Evolutionary conservation across 1,140 invertebrate genomes (phyloP).

Genomic region (Danaus plexippus): DNA sequence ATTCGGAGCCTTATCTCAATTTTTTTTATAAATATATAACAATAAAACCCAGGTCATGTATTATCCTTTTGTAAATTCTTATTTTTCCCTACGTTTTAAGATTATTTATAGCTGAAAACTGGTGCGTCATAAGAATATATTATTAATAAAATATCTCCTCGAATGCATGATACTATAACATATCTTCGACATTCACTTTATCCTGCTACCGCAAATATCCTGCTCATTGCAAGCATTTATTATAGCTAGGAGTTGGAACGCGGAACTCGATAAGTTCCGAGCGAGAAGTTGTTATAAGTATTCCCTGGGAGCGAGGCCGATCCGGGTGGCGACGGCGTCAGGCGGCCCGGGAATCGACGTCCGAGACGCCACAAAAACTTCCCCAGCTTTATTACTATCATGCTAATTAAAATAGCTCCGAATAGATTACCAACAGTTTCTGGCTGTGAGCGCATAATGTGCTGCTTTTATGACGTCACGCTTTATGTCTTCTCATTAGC

Average conservation of each 20-base stretch:
- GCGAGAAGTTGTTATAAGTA: slow-evolving; percentile 59
- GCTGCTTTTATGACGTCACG: slow-evolving; percentile 64
- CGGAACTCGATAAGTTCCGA: slow-evolving; percentile 51
- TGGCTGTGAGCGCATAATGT: slow-evolving; percentile 60
- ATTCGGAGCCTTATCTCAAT: not conserved
- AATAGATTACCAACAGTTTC: slow-evolving; percentile 65
- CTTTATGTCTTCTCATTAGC: slow-evolving; percentile 67
- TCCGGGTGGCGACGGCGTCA: slow-evolving; percentile 21
- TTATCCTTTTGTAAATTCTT: too few species aligned
- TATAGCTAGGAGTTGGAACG: slow-evolving; percentile 46
- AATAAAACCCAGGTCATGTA: not conserved
- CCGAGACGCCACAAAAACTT: slow-evolving; percentile 60
- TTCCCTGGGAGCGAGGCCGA: slow-evolving; percentile 28
- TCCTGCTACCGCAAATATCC: slow-evolving; percentile 22
- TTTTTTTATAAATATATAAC: slow-evolving; percentile 2
- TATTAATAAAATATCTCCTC: slow-evolving; percentile 8
- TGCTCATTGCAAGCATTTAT: slow-evolving; percentile 38
- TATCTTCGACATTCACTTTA: slow-evolving; percentile 15
- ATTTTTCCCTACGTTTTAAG: too few species aligned
- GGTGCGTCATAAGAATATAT: slow-evolving; percentile 1
- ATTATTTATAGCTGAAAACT: too few species aligned
- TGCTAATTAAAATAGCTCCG: slow-evolving; percentile 68
- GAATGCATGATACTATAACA: slow-evolving; percentile 9
- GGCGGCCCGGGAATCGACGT: slow-evolving; percentile 41
- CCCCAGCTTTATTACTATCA: slow-evolving; percentile 54